phyloP scores from a whole-genome alignment of 2,888 invertebrate genomes.

The Drosophila antonietae region DNA sequence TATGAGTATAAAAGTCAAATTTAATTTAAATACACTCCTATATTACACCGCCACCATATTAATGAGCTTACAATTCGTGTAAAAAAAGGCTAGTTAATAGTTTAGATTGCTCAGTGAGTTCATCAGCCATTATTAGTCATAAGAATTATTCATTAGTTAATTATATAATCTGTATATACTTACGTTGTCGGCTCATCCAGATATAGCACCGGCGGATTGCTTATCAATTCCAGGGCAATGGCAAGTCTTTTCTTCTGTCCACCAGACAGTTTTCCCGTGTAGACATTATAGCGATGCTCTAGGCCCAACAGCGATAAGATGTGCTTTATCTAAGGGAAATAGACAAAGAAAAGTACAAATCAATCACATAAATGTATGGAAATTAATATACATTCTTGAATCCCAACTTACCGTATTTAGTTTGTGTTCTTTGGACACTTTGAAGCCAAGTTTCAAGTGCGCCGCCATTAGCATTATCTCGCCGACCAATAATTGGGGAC shows the following conservation, averaged over 20 bases:
- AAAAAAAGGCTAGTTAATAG: background rate
- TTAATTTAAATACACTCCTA: background rate
- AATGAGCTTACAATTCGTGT: background rate
- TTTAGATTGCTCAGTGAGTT: background rate
- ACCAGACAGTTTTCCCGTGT: conserved; percentile 91
- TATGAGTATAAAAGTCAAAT: no score
- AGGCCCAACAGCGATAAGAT: conserved; percentile 90
- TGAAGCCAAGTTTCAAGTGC: conserved; percentile 91
- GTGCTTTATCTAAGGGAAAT: conserved; percentile 88
- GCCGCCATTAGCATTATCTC: conserved; percentile 94
- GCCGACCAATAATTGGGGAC: conserved; percentile 90
- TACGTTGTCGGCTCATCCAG: conserved; percentile 95
- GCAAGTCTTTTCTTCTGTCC: conserved; percentile 93
- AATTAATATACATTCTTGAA: background rate
- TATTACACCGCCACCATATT: background rate
- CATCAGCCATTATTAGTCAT: conserved; percentile 20
- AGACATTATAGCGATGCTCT: conserved; percentile 88
- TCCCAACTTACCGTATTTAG: conserved; percentile 87
- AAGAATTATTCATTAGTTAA: conserved; percentile 17
- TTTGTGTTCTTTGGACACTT: conserved; percentile 88
- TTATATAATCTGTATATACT: conserved; percentile 77
- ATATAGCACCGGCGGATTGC: conserved; percentile 94
- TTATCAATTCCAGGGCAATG: conserved; percentile 92
- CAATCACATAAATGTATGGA: background rate
- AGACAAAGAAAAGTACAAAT: background rate